A percentile compares a stretch with the other conserved stretches of the same genome.
phyloP scores from a whole-genome alignment of 2,888 invertebrate species.

The Dendrolimus houi region DNA sequence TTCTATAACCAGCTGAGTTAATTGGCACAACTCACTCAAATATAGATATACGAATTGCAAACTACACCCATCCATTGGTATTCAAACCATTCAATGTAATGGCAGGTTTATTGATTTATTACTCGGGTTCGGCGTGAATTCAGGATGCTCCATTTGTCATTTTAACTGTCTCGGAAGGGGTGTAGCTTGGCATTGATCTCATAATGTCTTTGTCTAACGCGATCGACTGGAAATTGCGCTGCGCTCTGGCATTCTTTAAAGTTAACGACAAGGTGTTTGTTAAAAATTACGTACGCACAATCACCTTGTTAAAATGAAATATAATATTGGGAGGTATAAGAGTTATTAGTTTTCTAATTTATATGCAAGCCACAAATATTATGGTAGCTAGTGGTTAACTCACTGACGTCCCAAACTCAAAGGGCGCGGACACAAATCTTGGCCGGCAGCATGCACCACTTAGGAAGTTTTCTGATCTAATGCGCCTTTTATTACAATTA shows the following conservation, averaged over 20 bases:
- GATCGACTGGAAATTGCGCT: neutral
- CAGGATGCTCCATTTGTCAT: constrained; percentile 38
- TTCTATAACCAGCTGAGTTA: neutral
- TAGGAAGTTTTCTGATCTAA: too few species aligned
- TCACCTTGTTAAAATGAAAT: too few species aligned
- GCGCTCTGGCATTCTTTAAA: neutral
- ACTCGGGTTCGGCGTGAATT: constrained; percentile 30
- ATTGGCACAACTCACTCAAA: neutral
- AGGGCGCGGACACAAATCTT: too few species aligned
- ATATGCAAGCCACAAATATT: too few species aligned
- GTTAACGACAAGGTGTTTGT: too few species aligned
- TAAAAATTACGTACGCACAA: too few species aligned
- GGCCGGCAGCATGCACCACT: too few species aligned
- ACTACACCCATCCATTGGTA: neutral
- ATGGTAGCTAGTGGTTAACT: too few species aligned
- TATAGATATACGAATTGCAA: neutral
- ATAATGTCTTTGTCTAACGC: neutral
- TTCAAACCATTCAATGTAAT: constrained; percentile 23
- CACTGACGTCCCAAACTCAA: too few species aligned
- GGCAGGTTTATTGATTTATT: constrained; percentile 40
- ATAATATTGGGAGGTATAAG: too few species aligned
- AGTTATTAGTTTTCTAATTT: too few species aligned
- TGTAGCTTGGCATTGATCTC: constrained; percentile 4
- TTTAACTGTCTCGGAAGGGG: constrained; percentile 20
- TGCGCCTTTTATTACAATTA: too few species aligned